These are phyloP conservation scores for Holcopasites calliopsidis DNA, from an alignment of 1,140 invertebrate genomes.

Conservation along the genomic window DNA sequence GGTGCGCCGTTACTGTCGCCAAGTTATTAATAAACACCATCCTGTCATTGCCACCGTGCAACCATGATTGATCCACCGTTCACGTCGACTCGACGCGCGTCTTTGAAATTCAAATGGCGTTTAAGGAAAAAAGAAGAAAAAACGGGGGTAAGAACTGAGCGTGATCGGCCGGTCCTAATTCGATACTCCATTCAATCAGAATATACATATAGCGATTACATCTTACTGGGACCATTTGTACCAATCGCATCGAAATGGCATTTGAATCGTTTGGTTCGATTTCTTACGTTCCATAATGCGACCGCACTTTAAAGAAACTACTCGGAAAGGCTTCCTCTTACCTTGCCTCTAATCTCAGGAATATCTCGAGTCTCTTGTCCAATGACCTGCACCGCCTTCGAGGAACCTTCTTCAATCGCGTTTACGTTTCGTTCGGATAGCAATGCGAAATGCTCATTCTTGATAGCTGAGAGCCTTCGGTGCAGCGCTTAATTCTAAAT, in stretches of 20 bases:
- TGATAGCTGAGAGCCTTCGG: background rate
- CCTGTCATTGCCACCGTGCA: conserved; percentile 55
- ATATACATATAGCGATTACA: background rate
- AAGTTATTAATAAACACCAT: conserved; percentile 69
- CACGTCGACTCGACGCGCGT: conserved; percentile 14
- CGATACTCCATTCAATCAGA: background rate
- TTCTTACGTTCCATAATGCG: too few relatives aligned
- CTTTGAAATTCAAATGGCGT: conserved; percentile 26
- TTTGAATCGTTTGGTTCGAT: too few relatives aligned
- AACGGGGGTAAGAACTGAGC: background rate
- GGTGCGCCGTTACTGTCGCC: conserved; percentile 49
- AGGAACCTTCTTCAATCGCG: background rate
- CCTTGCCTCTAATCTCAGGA: background rate
- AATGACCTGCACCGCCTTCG: background rate
- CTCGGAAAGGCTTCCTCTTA: too few relatives aligned
- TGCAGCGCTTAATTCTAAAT: too few relatives aligned
- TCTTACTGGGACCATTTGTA: background rate
- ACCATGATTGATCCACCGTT: conserved; percentile 65
- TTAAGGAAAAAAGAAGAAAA: conserved; percentile 9
- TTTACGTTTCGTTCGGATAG: conserved; percentile 10
- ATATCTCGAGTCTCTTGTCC: background rate
- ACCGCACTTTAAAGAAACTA: too few relatives aligned
- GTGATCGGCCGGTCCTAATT: background rate
- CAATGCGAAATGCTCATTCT: conserved; percentile 3
- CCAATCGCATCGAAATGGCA: background rate